These are phyloP conservation scores for Olivierus martensii DNA, from an alignment of 1,140 invertebrate genomes.

Conservation along the genomic window DNA sequence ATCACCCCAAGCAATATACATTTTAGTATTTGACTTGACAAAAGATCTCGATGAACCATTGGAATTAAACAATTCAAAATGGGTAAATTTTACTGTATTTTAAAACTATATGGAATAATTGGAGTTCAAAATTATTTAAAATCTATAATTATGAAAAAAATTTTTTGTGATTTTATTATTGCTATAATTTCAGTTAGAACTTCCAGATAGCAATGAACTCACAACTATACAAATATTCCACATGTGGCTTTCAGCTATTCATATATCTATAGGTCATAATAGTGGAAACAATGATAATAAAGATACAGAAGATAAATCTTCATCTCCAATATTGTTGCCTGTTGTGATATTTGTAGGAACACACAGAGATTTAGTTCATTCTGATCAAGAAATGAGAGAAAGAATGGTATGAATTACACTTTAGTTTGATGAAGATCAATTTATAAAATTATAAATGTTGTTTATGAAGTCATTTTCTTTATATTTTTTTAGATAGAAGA, in stretches of 20 bases:
- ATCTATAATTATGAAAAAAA: neutral
- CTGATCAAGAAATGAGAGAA: neutral
- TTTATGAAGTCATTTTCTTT: neutral
- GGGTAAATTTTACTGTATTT: neutral
- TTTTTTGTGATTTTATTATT: too few relatives aligned
- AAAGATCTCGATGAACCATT: conserved; percentile 25
- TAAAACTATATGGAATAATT: too few relatives aligned
- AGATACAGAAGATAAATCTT: conserved; percentile 2
- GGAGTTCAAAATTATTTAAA: neutral
- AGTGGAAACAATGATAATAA: neutral
- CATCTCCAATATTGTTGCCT: conserved; percentile 24
- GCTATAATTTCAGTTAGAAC: too few relatives aligned
- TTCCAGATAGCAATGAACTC: conserved; percentile 3
- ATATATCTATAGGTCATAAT: conserved; percentile 10
- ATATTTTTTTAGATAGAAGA: neutral
- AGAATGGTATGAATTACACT: neutral
- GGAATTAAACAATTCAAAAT: neutral
- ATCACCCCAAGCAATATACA: conserved; percentile 31
- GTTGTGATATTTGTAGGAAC: conserved; percentile 33
- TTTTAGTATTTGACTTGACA: conserved; percentile 33
- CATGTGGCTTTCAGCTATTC: conserved; percentile 18
- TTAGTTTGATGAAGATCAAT: neutral
- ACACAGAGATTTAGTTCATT: conserved; percentile 23
- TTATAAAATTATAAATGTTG: neutral
- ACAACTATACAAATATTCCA: conserved; percentile 15